Evolutionary conservation across 2,797 vertebrate species (phyloP).

Genomic region (Paratrypauchen microcephalus): DNA sequence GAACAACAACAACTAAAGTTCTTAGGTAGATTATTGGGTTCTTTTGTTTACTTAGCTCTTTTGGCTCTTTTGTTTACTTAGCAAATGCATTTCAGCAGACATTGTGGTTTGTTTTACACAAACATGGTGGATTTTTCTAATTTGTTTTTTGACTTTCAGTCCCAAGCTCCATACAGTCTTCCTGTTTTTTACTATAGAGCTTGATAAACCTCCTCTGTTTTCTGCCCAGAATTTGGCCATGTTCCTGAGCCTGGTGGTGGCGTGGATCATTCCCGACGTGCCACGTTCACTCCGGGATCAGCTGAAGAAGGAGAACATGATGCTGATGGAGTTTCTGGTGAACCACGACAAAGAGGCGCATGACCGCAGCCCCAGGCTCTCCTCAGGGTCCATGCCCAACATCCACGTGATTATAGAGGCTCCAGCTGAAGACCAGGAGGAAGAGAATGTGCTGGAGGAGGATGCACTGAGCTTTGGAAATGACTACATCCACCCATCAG

Average conservation of each 20-base stretch:
- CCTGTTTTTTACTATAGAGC: background rate
- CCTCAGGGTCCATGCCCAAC: constrained; percentile 26
- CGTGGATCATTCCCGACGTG: constrained; percentile 96
- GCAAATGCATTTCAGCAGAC: too few relatives aligned
- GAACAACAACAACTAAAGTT: background rate
- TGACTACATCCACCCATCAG: constrained; percentile 9
- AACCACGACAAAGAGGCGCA: constrained; percentile 84
- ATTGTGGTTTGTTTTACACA: too few relatives aligned
- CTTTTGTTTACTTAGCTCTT: too few relatives aligned
- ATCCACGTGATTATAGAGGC: constrained; percentile 66
- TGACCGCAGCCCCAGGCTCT: constrained; percentile 67
- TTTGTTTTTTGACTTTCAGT: too few relatives aligned
- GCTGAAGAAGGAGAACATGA: constrained; percentile 89
- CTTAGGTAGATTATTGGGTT: too few relatives aligned
- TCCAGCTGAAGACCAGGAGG: constrained; percentile 37
- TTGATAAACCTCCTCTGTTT: background rate
- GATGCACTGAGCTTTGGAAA: constrained; percentile 44
- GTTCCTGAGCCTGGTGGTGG: constrained; percentile 94
- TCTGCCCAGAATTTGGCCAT: constrained; percentile 90
- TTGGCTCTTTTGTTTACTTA: too few relatives aligned
- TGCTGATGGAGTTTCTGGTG: constrained; percentile 91
- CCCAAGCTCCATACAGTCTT: too few relatives aligned
- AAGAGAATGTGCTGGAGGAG: constrained; percentile 17
- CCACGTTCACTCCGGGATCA: constrained; percentile 92
- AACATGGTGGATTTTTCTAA: too few relatives aligned